Base-by-base conservation (phyloP, 2,797 vertebrate genomes). In the Erethizon dorsatum region DNA sequence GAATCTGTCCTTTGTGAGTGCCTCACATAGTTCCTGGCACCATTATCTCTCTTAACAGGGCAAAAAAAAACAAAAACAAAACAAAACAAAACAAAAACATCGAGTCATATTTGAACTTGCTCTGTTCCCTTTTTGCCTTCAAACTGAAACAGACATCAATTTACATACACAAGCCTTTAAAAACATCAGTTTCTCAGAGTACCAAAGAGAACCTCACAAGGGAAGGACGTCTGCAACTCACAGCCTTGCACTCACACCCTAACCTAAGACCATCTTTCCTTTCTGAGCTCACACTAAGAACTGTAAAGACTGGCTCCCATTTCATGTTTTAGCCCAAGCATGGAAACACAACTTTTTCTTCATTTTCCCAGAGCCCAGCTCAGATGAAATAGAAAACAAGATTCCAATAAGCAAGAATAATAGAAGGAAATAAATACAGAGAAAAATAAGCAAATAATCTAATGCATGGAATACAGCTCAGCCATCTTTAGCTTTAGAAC, bases 381-480 rank as follows among this genome's bases (percentile, higher is more conserved):
- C 13, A 95, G 37, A 82, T 79, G 85, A 96, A 96, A 65, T 52
- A 75, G 18, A 85, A 96, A 90, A 90, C 24, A 88, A 95, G 47
- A 77, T 15, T 90, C 45, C 9, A 95, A 13, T 59, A 91, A 71
- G n/a, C 7, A 90, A 90, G 41, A 63, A 83, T 79, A 89, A 91
- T 9, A 90, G 50, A 90, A 92, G 28, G 15, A 83, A 73, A 71
- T 75, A 56, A 78, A 94, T 73, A 52, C 2, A 67, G 78, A 91
- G 31, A 89, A 86, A 15, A 79, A 65, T 5, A 92, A 95, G 28
- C 2, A 88, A 93, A 56, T 78, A 73, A 33, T 75, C 61, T 88
- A 82, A 83, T 20, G 1, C 24, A 63, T 56, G n/a, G 89, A 93
- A 67, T 14, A 73, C 2, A 79, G 54, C 13, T 88, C 50, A 31